Conservation (phyloP, 2,888 invertebrate genomes). For the Drosophila vallismaia region DNA sequence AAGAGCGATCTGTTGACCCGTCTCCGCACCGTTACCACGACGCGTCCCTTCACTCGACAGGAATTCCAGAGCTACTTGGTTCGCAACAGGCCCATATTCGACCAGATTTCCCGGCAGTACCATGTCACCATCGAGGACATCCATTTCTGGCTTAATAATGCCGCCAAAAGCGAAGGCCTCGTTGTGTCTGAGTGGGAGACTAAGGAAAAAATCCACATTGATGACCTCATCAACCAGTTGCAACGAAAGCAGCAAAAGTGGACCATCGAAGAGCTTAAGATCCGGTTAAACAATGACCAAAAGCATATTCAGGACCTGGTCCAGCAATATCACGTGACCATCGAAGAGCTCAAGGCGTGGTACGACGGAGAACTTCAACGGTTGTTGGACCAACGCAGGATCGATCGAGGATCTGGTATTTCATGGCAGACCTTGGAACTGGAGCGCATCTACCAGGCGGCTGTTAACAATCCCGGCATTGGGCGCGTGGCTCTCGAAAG, state of each 20-base stretch:
- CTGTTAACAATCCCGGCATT: constrained; percentile 61
- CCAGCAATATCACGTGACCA: constrained; percentile 70
- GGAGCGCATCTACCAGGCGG: constrained; percentile 71
- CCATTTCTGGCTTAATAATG: constrained; percentile 71
- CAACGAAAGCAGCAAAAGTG: constrained; percentile 69
- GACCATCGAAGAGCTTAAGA: constrained; percentile 80
- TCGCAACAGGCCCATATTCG: constrained; percentile 65
- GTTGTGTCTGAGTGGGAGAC: constrained; percentile 76
- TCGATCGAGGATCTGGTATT: constrained; percentile 62
- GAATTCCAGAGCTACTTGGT: constrained; percentile 76
- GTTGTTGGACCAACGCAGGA: constrained; percentile 62
- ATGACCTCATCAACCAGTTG: constrained; percentile 73
- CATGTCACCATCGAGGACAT: constrained; percentile 76
- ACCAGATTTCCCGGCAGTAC: constrained; percentile 74
- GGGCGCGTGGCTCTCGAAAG: constrained; percentile 67
- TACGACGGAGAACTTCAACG: constrained; percentile 75
- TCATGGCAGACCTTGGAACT: constrained; percentile 79
- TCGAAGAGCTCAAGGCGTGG: constrained; percentile 76
- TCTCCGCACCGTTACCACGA: constrained; percentile 62
- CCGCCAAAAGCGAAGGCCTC: constrained; percentile 66
- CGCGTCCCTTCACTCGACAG: constrained; percentile 70
- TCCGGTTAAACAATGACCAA: constrained; percentile 70
- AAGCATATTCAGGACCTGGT: constrained; percentile 65
- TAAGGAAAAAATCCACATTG: constrained; percentile 71
- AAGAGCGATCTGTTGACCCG: constrained; percentile 68